phyloP scores from a whole-genome alignment of 2,113 vertebrate genomes.

The Pagrus major region DNA sequence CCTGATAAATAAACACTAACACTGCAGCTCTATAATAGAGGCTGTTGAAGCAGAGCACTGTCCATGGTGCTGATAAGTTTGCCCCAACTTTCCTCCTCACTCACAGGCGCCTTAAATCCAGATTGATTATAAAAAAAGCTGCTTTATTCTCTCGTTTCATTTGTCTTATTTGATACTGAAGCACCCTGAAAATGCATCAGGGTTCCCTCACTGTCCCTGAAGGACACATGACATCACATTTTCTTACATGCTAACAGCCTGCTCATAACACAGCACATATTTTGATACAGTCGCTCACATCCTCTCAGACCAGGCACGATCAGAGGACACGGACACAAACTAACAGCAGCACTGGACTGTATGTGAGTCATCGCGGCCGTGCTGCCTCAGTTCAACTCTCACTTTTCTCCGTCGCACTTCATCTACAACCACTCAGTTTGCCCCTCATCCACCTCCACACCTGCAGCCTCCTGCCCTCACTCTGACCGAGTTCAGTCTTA shows the following conservation, averaged over 20 bases:
- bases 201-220: background rate
- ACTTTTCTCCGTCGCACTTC: conserved; percentile 22
- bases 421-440: background rate
- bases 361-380: conserved; percentile 61
- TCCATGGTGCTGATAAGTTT: conserved; percentile 41
- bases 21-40: background rate
- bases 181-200: conserved; percentile 5
- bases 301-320: background rate
- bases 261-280: background rate
- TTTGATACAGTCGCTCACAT: background rate
- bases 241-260: background rate
- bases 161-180: too few species aligned
- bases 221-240: background rate
- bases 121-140: background rate
- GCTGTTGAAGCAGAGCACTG: background rate
- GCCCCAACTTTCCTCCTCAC: background rate
- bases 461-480: background rate
- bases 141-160: background rate
- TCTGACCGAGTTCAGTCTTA: conserved; percentile 48
- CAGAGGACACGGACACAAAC: background rate
- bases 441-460: too few species aligned
- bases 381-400: conserved; percentile 21
- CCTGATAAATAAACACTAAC: background rate
- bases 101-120: background rate
- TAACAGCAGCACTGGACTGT: background rate